These are phyloP conservation scores for Terrapene triunguis DNA, from an alignment of 2,113 vertebrate species.

Conservation along the genomic window DNA sequence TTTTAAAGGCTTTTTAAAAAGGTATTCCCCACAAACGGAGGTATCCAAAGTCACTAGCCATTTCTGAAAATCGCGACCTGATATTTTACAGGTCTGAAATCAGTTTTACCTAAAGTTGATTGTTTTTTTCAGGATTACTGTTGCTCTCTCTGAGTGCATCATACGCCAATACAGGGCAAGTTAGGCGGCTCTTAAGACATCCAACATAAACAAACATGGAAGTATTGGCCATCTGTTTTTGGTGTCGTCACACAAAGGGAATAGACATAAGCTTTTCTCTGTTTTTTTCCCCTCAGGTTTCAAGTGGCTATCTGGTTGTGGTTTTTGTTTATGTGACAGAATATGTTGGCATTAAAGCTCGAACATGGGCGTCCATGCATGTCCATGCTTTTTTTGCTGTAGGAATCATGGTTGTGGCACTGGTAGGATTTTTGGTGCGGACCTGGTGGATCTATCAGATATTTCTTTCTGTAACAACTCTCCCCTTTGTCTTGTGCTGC, in stretches of 20 bases:
- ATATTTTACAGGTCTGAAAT: neutral
- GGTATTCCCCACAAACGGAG: neutral
- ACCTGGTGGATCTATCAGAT: conserved; percentile 96
- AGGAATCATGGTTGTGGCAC: conserved; percentile 91
- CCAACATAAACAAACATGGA: neutral
- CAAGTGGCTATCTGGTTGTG: conserved; percentile 94
- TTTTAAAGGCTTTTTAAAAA: neutral
- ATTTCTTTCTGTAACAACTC: conserved; percentile 87
- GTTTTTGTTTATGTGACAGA: conserved; percentile 97
- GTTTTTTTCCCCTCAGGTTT: conserved; percentile 81
- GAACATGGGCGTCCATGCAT: conserved; percentile 95
- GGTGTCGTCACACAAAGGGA: neutral
- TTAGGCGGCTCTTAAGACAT: neutral
- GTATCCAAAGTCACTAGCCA: neutral
- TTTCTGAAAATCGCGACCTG: neutral
- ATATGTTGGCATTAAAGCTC: conserved; percentile 90
- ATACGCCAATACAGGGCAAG: fast-evolving
- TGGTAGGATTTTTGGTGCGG: conserved; percentile 89
- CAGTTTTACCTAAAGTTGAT: neutral
- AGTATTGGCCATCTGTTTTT: neutral
- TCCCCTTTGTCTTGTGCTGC: conserved; percentile 92
- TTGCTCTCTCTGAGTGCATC: conserved; percentile 2
- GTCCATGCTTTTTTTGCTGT: conserved; percentile 93
- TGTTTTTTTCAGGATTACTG: neutral
- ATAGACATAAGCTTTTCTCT: conserved; percentile 12